Evolutionary conservation across 2,113 vertebrate species (phyloP), one percentile per base, ranked within the genome.

Genomic region (Ochotona curzoniae): DNA sequence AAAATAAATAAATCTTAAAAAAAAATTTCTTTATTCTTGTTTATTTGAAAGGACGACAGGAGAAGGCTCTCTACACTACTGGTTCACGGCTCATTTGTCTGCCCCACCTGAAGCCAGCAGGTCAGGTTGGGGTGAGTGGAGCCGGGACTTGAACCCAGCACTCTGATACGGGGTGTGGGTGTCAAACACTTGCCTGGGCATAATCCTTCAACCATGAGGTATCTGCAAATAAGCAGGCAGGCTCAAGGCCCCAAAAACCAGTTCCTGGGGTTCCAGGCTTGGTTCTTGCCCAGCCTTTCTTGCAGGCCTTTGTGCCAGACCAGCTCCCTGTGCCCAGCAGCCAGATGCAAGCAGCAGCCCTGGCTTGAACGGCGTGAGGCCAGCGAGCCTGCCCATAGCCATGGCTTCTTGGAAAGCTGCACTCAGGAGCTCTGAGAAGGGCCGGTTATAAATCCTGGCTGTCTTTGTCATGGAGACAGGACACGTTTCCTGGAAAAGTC

Each of bases 251-350:
- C 80, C 51, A 23, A 38, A 83, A 96, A 57, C 96, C 93, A 74
- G 96, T 89, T 83, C 85, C 2, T 83, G 78, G 89, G 85, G 81
- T 94, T 94, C 94, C 93, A 21, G 30, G 90, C 95, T 95, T 95
- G 97, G 93, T 92, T 96, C 87, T 91, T 95, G 85, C 94, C 88
- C 66, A 69, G 76, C 7, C 85, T 89, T 84, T 67, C 93, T 89
- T 35, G 70, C 44, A 2, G 23, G 21, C 21, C 30, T 63, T 49
- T 70, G 26, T 28, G n/a, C 63, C 66, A 66, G 54, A 28, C 20
- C 11, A 0, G 49, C 47, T 17, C 51, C 78, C 70, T 23, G 18
- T 10, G 6, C 18, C 21, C 47, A 69, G 84, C 44, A 70, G 83
- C 76, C 1, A 2, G 75, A 80, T n/a, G 44, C 26, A 3, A 44